Conservation (phyloP, 1,140 invertebrate genomes). For the Nephotettix cincticeps region DNA sequence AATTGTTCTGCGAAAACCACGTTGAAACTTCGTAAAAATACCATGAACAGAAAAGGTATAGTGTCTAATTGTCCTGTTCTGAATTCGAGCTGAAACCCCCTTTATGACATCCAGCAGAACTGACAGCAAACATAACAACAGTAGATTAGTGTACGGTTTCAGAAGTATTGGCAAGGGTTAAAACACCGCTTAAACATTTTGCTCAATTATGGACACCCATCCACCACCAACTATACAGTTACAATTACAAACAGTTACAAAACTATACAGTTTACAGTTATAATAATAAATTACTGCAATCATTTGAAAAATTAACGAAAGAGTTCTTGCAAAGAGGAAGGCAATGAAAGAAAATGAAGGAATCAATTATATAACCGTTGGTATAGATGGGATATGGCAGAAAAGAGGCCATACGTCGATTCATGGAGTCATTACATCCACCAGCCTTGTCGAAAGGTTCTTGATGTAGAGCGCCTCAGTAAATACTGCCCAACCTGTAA, state of each 20-base stretch:
- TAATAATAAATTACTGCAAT: not conserved
- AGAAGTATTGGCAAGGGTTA: conserved; percentile 15
- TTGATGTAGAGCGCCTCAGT: conserved; percentile 14
- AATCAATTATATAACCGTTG: not conserved
- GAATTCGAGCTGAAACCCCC: not conserved
- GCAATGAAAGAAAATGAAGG: conserved; percentile 3
- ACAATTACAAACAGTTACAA: no score
- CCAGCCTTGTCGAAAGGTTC: conserved; percentile 23
- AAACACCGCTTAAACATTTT: conserved; percentile 3
- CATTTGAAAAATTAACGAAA: not conserved
- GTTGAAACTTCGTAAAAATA: no score
- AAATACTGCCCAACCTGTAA: conserved; percentile 24
- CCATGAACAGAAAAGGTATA: not conserved
- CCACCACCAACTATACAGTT: no score
- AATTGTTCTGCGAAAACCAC: no score
- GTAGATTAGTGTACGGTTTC: not conserved
- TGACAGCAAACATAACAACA: not conserved
- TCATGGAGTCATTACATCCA: conserved; percentile 6
- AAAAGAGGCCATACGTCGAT: not conserved
- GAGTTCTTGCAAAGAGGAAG: not conserved
- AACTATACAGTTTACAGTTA: not conserved
- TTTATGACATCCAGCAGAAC: not conserved
- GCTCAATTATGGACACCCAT: not conserved
- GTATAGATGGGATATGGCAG: conserved; percentile 16
- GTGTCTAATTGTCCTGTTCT: not conserved